These are phyloP conservation scores for Agapornis roseicollis DNA, from an alignment of 2,113 vertebrate species.

Conservation along the genomic window DNA sequence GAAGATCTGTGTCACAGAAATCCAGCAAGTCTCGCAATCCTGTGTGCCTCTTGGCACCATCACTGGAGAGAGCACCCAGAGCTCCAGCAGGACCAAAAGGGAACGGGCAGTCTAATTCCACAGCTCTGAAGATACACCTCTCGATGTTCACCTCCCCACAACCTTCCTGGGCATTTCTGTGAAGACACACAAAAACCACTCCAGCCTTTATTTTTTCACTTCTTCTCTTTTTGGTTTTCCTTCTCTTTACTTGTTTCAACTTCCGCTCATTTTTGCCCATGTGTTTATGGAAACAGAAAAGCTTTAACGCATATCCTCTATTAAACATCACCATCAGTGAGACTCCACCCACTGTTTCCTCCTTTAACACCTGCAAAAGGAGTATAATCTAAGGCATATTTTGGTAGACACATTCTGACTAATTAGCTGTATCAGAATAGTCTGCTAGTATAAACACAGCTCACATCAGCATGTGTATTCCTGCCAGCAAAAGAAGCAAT, in stretches of 20 bases:
- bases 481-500: not conserved
- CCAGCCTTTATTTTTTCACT: not conserved
- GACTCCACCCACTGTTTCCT: not conserved
- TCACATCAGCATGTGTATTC: not conserved
- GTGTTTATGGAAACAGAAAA: not conserved
- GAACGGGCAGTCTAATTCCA: not conserved
- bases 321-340: not conserved
- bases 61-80: not conserved
- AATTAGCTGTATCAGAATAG: not conserved
- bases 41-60: not conserved
- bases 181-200: not conserved
- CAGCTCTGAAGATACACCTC: not conserved
- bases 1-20: not conserved
- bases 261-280: not conserved
- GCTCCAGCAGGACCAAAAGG: not conserved
- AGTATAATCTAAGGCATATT: not conserved
- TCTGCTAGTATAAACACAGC: not conserved
- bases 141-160: no score
- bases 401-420: conserved; percentile 1
- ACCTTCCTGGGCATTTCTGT: not conserved
- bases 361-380: not conserved
- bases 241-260: not conserved
- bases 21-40: not conserved
- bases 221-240: not conserved
- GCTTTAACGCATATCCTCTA: not conserved